Conservation (phyloP, 1,140 invertebrate genomes). For the Tetragonula clypearis region DNA sequence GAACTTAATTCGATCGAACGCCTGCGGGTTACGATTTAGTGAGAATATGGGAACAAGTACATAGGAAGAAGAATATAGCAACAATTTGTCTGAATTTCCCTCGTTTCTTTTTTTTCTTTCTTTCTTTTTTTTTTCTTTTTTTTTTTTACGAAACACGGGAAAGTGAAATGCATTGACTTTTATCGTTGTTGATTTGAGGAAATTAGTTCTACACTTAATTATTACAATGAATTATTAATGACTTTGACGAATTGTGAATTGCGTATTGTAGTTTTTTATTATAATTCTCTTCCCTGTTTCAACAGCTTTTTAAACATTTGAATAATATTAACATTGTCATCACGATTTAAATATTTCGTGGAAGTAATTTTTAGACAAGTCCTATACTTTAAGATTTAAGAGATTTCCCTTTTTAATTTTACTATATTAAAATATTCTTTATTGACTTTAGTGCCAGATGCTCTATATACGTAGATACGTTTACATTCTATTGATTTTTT, state of each 20-base stretch:
- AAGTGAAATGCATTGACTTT: background rate
- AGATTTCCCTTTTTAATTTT: background rate
- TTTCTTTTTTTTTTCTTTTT: background rate
- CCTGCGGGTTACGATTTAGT: too few relatives aligned
- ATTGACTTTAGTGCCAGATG: background rate
- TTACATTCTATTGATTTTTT: background rate
- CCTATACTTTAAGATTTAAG: background rate
- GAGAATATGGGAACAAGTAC: too few relatives aligned
- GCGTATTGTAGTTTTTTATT: too few relatives aligned
- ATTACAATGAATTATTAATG: background rate
- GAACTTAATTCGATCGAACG: slow-evolving; percentile 12
- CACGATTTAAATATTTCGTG: too few relatives aligned
- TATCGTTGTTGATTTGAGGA: background rate
- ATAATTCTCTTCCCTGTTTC: too few relatives aligned
- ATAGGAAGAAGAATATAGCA: too few relatives aligned
- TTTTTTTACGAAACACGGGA: background rate
- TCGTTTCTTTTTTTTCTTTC: too few relatives aligned
- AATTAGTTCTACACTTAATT: background rate
- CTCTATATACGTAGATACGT: background rate
- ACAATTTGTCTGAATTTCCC: too few relatives aligned
- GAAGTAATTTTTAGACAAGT: too few relatives aligned
- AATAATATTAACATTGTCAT: too few relatives aligned
- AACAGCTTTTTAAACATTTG: too few relatives aligned
- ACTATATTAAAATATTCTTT: background rate
- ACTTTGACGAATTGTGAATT: too few relatives aligned